phyloP scores from a whole-genome alignment of 2,113 vertebrate genomes.

The Mola mola region DNA sequence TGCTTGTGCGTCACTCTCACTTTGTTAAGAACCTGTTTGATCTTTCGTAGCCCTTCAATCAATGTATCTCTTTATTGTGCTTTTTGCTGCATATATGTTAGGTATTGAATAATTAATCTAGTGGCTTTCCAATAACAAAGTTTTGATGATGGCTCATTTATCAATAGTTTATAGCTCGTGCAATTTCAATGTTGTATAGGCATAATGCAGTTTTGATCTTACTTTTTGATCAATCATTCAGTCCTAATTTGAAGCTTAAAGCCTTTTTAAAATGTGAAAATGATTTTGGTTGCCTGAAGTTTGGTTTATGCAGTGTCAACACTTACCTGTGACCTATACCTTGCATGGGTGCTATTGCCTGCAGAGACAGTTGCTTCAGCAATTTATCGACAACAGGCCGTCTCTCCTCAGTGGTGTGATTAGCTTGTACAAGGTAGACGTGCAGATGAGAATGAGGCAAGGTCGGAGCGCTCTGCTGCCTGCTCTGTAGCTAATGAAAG shows the following conservation, averaged over 20 bases:
- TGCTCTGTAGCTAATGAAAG: conserved; percentile 60
- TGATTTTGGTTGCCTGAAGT: not conserved
- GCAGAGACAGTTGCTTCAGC: conserved; percentile 12
- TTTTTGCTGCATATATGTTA: too few relatives aligned
- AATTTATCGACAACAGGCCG: conserved; percentile 34
- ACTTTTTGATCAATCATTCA: too few relatives aligned
- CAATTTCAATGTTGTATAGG: too few relatives aligned
- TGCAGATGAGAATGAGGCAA: conserved; percentile 15
- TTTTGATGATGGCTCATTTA: too few relatives aligned
- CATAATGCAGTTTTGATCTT: too few relatives aligned
- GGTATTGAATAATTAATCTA: too few relatives aligned
- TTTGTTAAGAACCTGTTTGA: too few relatives aligned
- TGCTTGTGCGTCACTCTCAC: too few relatives aligned
- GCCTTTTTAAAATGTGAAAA: not conserved
- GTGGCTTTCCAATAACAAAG: too few relatives aligned
- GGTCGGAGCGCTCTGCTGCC: conserved; percentile 46
- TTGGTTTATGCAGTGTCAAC: not conserved
- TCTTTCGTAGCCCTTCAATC: too few relatives aligned
- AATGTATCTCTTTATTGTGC: too few relatives aligned
- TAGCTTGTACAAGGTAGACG: conserved; percentile 12
- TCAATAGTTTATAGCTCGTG: too few relatives aligned
- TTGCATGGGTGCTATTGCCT: conserved; percentile 12
- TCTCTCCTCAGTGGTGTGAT: conserved; percentile 47
- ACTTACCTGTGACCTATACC: conserved; percentile 9
- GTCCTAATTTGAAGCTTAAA: not conserved